These are phyloP conservation scores for Azemiops feae DNA, from an alignment of 2,113 vertebrate species.

Conservation along the genomic window DNA sequence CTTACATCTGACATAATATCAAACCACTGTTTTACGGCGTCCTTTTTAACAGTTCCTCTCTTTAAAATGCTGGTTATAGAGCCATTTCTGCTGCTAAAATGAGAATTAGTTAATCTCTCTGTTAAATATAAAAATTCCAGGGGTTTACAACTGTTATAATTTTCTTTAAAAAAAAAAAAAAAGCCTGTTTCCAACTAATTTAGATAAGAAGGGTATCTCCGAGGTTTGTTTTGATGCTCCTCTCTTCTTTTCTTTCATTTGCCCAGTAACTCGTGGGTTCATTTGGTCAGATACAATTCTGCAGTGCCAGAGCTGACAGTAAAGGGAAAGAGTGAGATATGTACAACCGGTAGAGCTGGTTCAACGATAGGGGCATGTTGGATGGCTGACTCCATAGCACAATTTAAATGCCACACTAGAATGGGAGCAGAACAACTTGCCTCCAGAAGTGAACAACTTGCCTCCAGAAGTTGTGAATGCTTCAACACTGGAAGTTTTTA, in stretches of 20 bases:
- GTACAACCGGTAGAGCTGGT: not conserved
- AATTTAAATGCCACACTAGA: not conserved
- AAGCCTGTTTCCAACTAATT: conserved; percentile 7
- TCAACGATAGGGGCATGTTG: not conserved
- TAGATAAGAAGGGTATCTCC: conserved; percentile 3
- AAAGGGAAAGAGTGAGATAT: not conserved
- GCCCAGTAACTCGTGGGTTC: not conserved
- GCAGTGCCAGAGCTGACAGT: not conserved
- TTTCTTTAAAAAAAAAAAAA: conserved; percentile 17
- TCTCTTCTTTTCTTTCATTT: not conserved
- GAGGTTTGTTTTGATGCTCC: not conserved
- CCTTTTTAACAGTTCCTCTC: not conserved
- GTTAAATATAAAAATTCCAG: conserved; percentile 23
- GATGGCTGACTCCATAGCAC: not conserved
- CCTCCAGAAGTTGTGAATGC: no score
- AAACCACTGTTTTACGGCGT: not conserved
- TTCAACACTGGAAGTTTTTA: no score
- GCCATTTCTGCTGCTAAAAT: not conserved
- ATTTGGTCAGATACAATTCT: not conserved
- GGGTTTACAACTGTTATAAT: conserved; percentile 15
- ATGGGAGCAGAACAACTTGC: not conserved
- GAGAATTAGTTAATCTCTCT: not conserved
- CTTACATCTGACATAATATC: not conserved
- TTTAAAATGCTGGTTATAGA: conserved; percentile 26
- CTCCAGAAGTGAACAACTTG: no score